These are phyloP conservation scores for Diachasmimorpha longicaudata DNA, from an alignment of 1,140 invertebrate genomes.

Conservation along the genomic window DNA sequence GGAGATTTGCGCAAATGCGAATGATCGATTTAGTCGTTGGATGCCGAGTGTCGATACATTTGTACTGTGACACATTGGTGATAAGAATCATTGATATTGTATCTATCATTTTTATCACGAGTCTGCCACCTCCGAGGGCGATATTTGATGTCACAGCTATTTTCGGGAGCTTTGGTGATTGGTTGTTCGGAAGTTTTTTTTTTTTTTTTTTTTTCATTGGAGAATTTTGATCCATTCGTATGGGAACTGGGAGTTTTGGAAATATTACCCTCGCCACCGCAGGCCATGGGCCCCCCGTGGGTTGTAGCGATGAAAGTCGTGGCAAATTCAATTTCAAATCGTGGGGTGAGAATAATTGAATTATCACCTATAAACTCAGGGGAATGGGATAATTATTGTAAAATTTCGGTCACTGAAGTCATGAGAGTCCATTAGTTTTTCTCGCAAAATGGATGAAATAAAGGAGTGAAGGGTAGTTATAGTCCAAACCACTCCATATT, in stretches of 20 bases:
- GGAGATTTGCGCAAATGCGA: conserved; percentile 23
- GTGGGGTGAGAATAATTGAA: no score
- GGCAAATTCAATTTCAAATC: background rate
- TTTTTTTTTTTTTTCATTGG: no score
- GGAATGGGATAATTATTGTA: no score
- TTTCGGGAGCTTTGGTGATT: background rate
- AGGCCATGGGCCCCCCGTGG: background rate
- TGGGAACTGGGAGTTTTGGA: background rate
- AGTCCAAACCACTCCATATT: background rate
- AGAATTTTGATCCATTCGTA: no score
- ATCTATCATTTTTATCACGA: background rate
- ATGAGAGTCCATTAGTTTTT: no score
- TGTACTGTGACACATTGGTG: background rate
- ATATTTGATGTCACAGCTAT: background rate
- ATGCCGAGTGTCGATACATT: background rate
- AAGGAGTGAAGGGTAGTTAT: no score
- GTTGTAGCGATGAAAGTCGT: background rate
- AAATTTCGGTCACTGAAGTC: no score
- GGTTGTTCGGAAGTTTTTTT: background rate
- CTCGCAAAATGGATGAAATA: no score
- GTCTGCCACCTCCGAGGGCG: background rate
- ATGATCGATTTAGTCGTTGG: conserved; percentile 14
- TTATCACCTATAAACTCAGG: no score
- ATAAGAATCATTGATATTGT: conserved; percentile 14
- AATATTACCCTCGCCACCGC: background rate